A percentile compares a stretch with the other conserved stretches of the same genome.
Evolutionary conservation across 2,797 vertebrate species (phyloP).

Genomic region (Rousettus madagascariensis): DNA sequence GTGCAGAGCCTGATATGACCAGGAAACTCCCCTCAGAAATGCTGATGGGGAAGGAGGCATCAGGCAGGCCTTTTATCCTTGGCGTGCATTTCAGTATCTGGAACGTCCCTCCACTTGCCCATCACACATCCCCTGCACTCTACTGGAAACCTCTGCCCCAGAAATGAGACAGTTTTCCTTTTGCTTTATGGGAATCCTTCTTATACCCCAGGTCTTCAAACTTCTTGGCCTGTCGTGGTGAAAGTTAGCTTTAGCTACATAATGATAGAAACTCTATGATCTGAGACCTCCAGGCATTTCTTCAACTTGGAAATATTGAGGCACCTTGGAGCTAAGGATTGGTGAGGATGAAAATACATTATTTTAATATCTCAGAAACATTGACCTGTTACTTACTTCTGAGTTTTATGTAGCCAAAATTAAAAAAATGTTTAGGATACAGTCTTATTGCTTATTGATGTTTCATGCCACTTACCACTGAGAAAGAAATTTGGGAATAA

Average conservation of each 20-base stretch:
- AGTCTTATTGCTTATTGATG: neutral
- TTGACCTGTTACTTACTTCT: neutral
- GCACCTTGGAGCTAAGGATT: neutral
- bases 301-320: neutral
- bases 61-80: neutral
- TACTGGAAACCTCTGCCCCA: neutral
- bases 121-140: neutral
- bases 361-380: slow-evolving; percentile 18
- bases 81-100: neutral
- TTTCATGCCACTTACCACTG: neutral
- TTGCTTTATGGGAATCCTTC: neutral
- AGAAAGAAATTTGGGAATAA: slow-evolving; percentile 44
- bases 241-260: neutral
- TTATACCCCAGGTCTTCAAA: neutral
- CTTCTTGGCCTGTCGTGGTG: neutral
- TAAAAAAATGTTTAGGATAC: slow-evolving; percentile 6
- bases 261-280: neutral
- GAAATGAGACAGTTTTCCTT: neutral
- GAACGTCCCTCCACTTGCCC: fast-evolving
- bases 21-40: neutral
- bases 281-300: neutral
- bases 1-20: neutral
- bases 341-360: neutral
- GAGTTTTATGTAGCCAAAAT: slow-evolving; percentile 12
- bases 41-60: neutral